Evolutionary conservation across 1,140 invertebrate species (phyloP).

Genomic region (Drosophila truncata): DNA sequence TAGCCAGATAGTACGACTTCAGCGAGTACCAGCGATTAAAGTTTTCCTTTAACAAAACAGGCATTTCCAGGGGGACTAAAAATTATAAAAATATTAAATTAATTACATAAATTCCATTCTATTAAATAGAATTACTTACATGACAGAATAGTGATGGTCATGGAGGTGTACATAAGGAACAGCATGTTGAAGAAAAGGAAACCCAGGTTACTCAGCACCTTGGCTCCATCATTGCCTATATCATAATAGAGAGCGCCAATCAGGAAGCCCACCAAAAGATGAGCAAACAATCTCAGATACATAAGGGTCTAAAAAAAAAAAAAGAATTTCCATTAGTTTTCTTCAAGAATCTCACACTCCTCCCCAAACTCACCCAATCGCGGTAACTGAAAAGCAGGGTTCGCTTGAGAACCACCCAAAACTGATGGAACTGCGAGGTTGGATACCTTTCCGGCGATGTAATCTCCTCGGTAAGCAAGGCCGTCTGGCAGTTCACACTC

Average conservation of each 20-base stretch:
- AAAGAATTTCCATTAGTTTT: not conserved
- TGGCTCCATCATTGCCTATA: conserved; percentile 96
- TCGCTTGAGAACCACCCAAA: conserved; percentile 92
- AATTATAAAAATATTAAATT: conserved; percentile 59
- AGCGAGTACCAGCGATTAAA: conserved; percentile 99
- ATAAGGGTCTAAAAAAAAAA: conserved; percentile 93
- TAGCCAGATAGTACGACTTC: conserved; percentile 97
- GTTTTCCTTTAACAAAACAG: conserved; percentile 97
- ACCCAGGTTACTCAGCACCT: conserved; percentile 97
- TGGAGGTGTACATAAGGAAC: conserved; percentile 99
- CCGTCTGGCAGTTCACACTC: conserved; percentile 88
- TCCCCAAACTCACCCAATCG: conserved; percentile 90
- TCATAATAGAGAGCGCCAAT: conserved; percentile 97
- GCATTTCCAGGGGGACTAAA: conserved; percentile 97
- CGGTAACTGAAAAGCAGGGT: conserved; percentile 92
- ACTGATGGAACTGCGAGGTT: conserved; percentile 91
- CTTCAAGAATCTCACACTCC: not conserved
- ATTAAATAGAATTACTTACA: conserved; percentile 88
- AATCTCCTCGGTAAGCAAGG: conserved; percentile 88
- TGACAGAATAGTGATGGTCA: conserved; percentile 98
- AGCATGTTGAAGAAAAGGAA: conserved; percentile 99
- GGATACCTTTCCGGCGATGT: conserved; percentile 90
- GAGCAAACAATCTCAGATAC: conserved; percentile 96
- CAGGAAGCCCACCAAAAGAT: conserved; percentile 95
- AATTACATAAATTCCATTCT: not conserved